Evolutionary conservation across 2,888 invertebrate genomes (phyloP).

Genomic region (Dione vanillae): DNA sequence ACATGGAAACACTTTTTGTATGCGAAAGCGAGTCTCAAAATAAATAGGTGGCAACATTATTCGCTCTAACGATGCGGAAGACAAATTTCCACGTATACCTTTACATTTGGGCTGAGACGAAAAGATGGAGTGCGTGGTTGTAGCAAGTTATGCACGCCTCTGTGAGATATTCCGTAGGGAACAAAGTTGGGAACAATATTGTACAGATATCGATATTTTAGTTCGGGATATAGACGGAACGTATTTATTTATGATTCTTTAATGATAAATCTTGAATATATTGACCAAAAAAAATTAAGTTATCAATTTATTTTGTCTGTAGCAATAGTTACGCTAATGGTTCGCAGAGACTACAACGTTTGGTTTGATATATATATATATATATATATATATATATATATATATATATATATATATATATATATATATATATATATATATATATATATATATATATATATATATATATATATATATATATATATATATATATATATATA

Average conservation of each 20-base stretch:
- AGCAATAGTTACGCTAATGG: no score
- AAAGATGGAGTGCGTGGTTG: conserved; percentile 61
- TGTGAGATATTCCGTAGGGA: conserved; percentile 24
- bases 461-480: no score
- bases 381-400: no score
- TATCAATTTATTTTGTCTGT: no score
- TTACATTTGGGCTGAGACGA: conserved; percentile 60
- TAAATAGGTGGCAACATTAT: conserved; percentile 72
- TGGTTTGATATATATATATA: no score
- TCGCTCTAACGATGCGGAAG: conserved; percentile 70
- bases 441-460: no score
- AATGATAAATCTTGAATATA: no score
- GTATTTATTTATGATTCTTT: background rate
- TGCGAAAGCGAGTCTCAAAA: conserved; percentile 51
- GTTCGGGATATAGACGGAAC: background rate
- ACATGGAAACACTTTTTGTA: conserved; percentile 40
- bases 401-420: no score
- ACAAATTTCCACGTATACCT: conserved; percentile 69
- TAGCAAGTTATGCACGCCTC: conserved; percentile 35
- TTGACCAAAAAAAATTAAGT: no score
- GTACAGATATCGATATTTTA: conserved; percentile 24
- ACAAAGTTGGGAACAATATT: background rate
- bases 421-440: no score
- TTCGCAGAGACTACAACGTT: no score
- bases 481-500: no score